Evolutionary conservation across 1,140 invertebrate species (phyloP).

Genomic region (Cydia fagiglandana): DNA sequence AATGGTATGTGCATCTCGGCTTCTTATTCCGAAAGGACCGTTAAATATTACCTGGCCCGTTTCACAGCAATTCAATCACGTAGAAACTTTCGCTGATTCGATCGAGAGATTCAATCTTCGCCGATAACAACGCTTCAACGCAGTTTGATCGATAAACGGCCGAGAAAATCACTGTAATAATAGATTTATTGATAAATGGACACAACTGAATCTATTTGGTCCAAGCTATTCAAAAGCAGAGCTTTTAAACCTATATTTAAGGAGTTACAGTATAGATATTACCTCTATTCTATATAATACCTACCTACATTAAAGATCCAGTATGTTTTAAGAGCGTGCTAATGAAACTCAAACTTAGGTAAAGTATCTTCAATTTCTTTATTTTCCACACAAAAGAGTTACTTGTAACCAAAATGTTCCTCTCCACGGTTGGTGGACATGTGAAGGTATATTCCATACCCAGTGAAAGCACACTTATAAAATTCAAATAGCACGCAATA

Average conservation of each 20-base stretch:
- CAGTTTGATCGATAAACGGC: neutral
- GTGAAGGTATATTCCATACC: neutral
- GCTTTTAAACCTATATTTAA: neutral
- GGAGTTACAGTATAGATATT: no score
- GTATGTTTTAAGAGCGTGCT: no score
- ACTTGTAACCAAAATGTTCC: neutral
- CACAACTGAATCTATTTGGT: neutral
- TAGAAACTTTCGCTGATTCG: conserved; percentile 30
- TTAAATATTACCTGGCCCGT: conserved; percentile 11
- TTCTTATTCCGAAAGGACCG: conserved; percentile 7
- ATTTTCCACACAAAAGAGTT: no score
- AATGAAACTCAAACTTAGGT: no score
- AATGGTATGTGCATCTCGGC: conserved; percentile 10
- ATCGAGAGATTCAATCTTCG: conserved; percentile 20
- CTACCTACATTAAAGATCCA: no score
- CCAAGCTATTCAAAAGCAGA: neutral
- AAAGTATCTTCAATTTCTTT: no score
- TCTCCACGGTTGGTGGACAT: neutral
- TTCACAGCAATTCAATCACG: conserved; percentile 27
- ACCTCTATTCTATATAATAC: no score
- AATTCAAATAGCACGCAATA: conserved; percentile 41
- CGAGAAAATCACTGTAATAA: conserved; percentile 20
- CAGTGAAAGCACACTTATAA: conserved; percentile 41
- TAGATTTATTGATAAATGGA: conserved; percentile 9
- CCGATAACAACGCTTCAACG: neutral